These are phyloP conservation scores for Cydia splendana DNA, from an alignment of 1,140 invertebrate genomes.

Conservation along the genomic window DNA sequence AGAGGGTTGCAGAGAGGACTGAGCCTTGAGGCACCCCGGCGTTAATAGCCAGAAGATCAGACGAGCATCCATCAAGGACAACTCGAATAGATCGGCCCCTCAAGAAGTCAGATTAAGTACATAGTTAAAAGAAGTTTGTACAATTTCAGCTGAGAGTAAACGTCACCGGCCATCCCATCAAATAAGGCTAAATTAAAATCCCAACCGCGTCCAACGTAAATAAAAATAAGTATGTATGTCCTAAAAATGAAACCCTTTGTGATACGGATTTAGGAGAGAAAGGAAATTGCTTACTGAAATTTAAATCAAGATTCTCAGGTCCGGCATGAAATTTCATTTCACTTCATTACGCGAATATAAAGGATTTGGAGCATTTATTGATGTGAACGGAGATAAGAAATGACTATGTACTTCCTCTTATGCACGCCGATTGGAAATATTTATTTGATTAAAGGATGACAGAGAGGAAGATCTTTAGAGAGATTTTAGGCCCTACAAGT, in stretches of 20 bases:
- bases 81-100: no score
- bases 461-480: no score
- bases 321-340: slow-evolving; percentile 32
- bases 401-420: slow-evolving; percentile 19
- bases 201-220: slow-evolving; percentile 23
- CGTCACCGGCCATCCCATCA: not conserved
- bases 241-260: slow-evolving; percentile 27
- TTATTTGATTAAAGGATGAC: not conserved
- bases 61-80: no score
- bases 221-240: slow-evolving; percentile 25
- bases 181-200: slow-evolving; percentile 25
- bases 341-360: slow-evolving; percentile 30
- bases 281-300: slow-evolving; percentile 33
- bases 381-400: slow-evolving; percentile 30
- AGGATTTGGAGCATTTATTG: slow-evolving; percentile 29
- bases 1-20: no score
- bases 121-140: not conserved
- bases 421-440: slow-evolving; percentile 22
- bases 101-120: not conserved
- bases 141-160: not conserved
- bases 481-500: no score
- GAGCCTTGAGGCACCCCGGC: no score
- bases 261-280: slow-evolving; percentile 28
- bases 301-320: slow-evolving; percentile 32
- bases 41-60: no score